These are phyloP conservation scores for Acanthopagrus latus DNA, from an alignment of 2,797 vertebrate species.

Conservation along the genomic window DNA sequence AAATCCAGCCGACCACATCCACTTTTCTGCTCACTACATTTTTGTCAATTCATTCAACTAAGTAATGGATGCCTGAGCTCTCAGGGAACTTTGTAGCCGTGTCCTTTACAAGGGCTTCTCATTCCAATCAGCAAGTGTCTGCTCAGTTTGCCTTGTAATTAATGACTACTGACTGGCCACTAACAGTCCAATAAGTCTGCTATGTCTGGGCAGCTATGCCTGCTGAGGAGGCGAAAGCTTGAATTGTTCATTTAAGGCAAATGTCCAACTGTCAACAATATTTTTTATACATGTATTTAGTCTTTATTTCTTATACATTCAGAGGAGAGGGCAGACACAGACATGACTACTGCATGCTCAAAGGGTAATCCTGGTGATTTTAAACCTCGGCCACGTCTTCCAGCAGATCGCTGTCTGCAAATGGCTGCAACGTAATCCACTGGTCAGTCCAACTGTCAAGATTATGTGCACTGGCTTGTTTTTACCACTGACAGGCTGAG, in stretches of 20 bases:
- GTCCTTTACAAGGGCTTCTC: slow-evolving; percentile 68
- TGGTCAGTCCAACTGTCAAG: too few species aligned
- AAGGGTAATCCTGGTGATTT: too few species aligned
- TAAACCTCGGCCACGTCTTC: too few species aligned
- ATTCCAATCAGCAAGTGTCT: slow-evolving; percentile 74
- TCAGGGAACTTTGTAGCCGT: slow-evolving; percentile 73
- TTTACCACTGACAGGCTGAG: too few species aligned
- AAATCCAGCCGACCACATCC: slow-evolving; percentile 16
- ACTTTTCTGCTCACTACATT: slow-evolving; percentile 49
- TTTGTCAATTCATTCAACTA: slow-evolving; percentile 70
- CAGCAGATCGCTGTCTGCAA: too few species aligned
- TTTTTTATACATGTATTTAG: slow-evolving; percentile 38
- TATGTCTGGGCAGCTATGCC: slow-evolving; percentile 52
- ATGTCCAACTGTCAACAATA: slow-evolving; percentile 29
- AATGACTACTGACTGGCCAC: slow-evolving; percentile 74
- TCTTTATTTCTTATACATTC: slow-evolving; percentile 37
- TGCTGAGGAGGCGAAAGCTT: slow-evolving; percentile 46
- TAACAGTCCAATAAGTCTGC: slow-evolving; percentile 69
- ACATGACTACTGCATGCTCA: not conserved
- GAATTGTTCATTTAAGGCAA: slow-evolving; percentile 16
- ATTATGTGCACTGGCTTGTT: too few species aligned
- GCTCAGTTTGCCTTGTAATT: slow-evolving; percentile 71
- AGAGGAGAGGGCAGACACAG: not conserved
- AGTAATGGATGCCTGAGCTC: slow-evolving; percentile 66
- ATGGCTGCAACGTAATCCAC: too few species aligned